Evolutionary conservation across 1,140 invertebrate species (phyloP), one percentile per base, ranked within the genome.

Genomic region (Mesaphorura yosii): DNA sequence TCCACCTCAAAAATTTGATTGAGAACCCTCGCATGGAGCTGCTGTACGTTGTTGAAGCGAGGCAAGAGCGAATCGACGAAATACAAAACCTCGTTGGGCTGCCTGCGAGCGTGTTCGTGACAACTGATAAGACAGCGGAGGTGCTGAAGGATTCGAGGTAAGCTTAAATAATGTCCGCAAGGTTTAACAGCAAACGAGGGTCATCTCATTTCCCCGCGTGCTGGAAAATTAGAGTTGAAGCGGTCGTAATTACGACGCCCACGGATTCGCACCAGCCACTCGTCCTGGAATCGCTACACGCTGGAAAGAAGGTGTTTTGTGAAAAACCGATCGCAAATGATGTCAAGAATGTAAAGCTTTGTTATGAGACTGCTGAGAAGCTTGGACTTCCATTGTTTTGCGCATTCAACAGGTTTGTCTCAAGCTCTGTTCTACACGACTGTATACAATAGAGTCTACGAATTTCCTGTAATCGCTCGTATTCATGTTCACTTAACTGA

Each of bases 291-390:
- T 72, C 78, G 1, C 64, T 83, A n/a, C 60, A 72, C 12, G 70
- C 72, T 34, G 76, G 77, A 57, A 79, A 79, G 59, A 74, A 76
- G 12, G 78, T 84, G 0, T 80, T 83, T 61, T 82, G 80, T 63
- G 81, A 84, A 64, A 84, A 84, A 64, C 82, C 82, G 1, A 73
- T 84, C 20, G 78, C 80, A 14, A 70, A 78, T 42, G 67, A 73
- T 48, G 65, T 72, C 1, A 66, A 71, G 27, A 69, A 72, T 2
- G 76, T 75, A 0, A 67, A 66, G 31, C 72, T 72, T 27, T 81
- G 78, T 57, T 82, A 80, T 58, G 70, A 78, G 14, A 62, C 72
- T 0, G 79, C 81, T 0, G 70, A 72, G 42, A 69, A 74, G 46
- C 68, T 72, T 20, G 71, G 73, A 1, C 73, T 72, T 34, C 70